Evolutionary conservation across 2,888 invertebrate genomes (phyloP).

Genomic region (Amphipyra berbera): DNA sequence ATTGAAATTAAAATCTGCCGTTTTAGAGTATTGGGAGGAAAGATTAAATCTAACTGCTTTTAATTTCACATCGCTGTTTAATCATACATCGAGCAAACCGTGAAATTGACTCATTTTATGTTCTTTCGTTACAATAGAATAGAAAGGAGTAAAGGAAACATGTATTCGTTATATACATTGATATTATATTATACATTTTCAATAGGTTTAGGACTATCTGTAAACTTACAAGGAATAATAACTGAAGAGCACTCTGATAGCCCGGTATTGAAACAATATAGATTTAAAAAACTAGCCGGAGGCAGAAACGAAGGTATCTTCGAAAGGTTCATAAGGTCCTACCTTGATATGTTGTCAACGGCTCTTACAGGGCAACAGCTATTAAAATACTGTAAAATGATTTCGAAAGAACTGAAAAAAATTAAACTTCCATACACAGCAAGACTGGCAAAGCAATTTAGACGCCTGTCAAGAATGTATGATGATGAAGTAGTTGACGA

Average conservation of each 20-base stretch:
- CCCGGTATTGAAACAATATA: not conserved
- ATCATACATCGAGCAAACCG: slow-evolving; percentile 42
- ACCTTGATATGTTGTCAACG: slow-evolving; percentile 65
- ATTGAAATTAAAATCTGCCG: slow-evolving; percentile 69
- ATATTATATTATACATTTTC: slow-evolving; percentile 6
- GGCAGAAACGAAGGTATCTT: slow-evolving; percentile 64
- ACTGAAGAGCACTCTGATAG: not conserved
- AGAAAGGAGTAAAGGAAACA: slow-evolving; percentile 8
- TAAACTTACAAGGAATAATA: not conserved
- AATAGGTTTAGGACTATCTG: slow-evolving; percentile 7
- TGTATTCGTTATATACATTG: slow-evolving; percentile 22
- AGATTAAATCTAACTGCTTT: slow-evolving; percentile 45
- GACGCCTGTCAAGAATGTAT: slow-evolving; percentile 60
- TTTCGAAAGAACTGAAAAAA: slow-evolving; percentile 60
- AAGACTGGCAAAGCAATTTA: slow-evolving; percentile 63
- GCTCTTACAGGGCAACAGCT: slow-evolving; percentile 64
- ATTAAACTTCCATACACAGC: slow-evolving; percentile 61
- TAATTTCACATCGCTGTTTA: slow-evolving; percentile 45
- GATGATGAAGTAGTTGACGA: slow-evolving; percentile 62
- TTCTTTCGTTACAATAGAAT: slow-evolving; percentile 6
- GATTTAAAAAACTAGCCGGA: not conserved
- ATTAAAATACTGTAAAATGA: slow-evolving; percentile 61
- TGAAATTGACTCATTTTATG: slow-evolving; percentile 57
- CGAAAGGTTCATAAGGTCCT: slow-evolving; percentile 67
- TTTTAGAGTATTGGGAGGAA: slow-evolving; percentile 68